Conservation (phyloP, 2,888 invertebrate species). For the Ichneumoninae sp. region DNA sequence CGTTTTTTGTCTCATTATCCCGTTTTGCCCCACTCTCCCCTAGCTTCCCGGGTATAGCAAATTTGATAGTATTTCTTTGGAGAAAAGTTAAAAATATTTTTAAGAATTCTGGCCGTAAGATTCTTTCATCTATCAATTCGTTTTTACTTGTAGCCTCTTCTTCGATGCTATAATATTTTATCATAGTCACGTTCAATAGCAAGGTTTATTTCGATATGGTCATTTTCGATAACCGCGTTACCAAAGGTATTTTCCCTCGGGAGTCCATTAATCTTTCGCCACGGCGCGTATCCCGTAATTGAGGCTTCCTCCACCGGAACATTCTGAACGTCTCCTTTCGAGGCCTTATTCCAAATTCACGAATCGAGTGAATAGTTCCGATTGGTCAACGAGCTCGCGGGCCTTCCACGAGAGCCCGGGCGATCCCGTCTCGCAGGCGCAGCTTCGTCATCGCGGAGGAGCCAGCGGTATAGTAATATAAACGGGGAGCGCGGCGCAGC, state of each 20-base stretch:
- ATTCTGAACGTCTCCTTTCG: slow-evolving; percentile 9
- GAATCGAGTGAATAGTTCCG: slow-evolving; percentile 58
- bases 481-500: slow-evolving; percentile 8
- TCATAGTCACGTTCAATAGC: not conserved
- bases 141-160: not conserved
- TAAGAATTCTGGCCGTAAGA: too few species aligned
- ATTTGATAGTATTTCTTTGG: too few species aligned
- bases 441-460: slow-evolving; percentile 17
- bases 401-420: not conserved
- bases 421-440: slow-evolving; percentile 1
- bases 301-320: slow-evolving; percentile 42
- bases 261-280: slow-evolving; percentile 65
- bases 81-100: too few species aligned
- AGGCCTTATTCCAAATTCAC: slow-evolving; percentile 53
- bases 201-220: not conserved
- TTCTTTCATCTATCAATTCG: not conserved
- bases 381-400: slow-evolving; percentile 28
- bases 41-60: too few species aligned
- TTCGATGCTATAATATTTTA: not conserved
- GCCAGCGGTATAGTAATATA: slow-evolving; percentile 21
- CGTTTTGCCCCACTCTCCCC: too few species aligned
- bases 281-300: slow-evolving; percentile 61
- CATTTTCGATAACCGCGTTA: not conserved
- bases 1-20: too few species aligned
- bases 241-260: slow-evolving; percentile 7